Evolutionary conservation across 1,140 invertebrate genomes (phyloP).

Genomic region (Nebria ingens): DNA sequence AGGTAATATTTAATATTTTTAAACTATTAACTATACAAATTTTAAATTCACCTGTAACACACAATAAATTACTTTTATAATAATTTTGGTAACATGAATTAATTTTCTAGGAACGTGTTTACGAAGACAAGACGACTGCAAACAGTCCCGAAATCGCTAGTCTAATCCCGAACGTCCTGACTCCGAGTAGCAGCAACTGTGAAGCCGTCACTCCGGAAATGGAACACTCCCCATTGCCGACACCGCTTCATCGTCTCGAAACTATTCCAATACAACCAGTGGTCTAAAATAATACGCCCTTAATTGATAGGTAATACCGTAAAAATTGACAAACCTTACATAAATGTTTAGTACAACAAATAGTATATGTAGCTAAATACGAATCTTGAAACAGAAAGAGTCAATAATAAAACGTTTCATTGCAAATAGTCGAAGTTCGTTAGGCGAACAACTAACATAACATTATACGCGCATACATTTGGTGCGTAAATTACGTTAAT

Average conservation of each 20-base stretch:
- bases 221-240: conserved; percentile 35
- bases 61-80: no score
- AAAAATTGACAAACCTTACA: no score
- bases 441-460: no score
- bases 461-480: no score
- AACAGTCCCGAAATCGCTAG: conserved; percentile 46
- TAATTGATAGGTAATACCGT: no score
- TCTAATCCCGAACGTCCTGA: conserved; percentile 37
- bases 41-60: no score
- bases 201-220: conserved; percentile 35
- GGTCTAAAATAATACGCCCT: no score
- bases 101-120: conserved; percentile 39
- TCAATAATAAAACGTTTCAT: no score
- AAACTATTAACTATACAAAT: neutral
- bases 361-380: no score
- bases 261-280: conserved; percentile 39
- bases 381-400: no score
- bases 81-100: neutral
- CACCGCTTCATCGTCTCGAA: conserved; percentile 40
- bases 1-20: conserved; percentile 37
- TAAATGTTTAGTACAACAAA: neutral
- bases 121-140: conserved; percentile 38
- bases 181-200: conserved; percentile 37
- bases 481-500: no score
- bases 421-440: no score